Conservation (phyloP, 2,113 vertebrate genomes). For the Vombatus ursinus region DNA sequence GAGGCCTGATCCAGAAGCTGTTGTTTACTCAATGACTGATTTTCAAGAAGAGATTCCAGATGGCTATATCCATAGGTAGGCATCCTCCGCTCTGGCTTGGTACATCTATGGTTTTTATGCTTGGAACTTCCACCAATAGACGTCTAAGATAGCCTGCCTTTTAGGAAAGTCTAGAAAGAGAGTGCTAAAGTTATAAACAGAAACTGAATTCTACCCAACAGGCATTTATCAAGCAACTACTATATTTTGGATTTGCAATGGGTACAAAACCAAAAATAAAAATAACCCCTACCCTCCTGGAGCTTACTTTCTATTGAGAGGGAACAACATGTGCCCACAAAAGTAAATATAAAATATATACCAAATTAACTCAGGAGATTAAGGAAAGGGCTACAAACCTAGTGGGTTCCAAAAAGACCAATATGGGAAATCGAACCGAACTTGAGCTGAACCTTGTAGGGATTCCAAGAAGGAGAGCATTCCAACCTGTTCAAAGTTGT, state of each 20-base stretch:
- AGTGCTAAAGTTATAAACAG: no score
- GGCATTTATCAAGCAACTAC: neutral
- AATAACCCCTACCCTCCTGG: neutral
- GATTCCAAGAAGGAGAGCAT: neutral
- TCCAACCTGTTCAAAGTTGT: neutral
- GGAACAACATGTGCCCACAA: neutral
- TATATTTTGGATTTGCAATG: neutral
- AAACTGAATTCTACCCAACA: neutral
- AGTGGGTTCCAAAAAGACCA: neutral
- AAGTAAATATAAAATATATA: neutral
- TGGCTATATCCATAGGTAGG: neutral
- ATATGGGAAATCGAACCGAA: neutral
- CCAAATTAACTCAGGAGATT: neutral
- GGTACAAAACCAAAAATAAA: neutral
- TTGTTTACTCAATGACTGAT: neutral
- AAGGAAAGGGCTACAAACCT: neutral
- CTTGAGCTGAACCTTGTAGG: neutral
- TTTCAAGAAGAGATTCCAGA: neutral
- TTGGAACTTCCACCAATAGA: neutral
- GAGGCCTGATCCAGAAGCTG: neutral
- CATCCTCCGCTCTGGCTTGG: neutral
- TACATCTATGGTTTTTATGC: neutral
- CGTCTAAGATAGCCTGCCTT: neutral
- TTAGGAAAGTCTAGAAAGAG: no score
- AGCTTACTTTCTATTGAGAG: neutral